A percentile compares a stretch with the other conserved stretches of the same genome.
Conservation (phyloP, 2,888 invertebrate genomes). For the Phalera bucephala region DNA sequence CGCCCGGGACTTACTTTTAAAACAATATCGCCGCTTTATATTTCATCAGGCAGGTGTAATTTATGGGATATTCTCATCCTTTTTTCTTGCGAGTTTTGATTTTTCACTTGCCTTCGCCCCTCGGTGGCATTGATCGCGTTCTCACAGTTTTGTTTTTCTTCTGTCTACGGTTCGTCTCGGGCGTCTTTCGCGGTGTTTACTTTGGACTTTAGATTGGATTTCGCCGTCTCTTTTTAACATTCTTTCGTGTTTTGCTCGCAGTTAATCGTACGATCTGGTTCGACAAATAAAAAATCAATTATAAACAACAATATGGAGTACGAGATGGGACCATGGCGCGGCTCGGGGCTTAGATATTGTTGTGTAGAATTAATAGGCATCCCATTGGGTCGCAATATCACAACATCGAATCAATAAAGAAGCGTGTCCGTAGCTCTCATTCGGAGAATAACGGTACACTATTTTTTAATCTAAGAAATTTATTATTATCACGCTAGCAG, state of each 20-base stretch:
- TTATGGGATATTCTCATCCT: slow-evolving; percentile 61
- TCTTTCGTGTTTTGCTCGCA: slow-evolving; percentile 44
- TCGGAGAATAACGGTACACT: slow-evolving; percentile 59
- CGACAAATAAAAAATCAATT: slow-evolving; percentile 66
- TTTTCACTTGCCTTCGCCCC: slow-evolving; percentile 55
- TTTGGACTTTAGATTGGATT: slow-evolving; percentile 71
- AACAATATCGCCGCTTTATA: slow-evolving; percentile 75
- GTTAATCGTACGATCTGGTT: slow-evolving; percentile 52
- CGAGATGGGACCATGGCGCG: slow-evolving; percentile 59
- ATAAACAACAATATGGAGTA: slow-evolving; percentile 62
- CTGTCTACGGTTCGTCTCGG: slow-evolving; percentile 69
- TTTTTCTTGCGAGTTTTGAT: slow-evolving; percentile 57
- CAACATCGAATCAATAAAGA: slow-evolving; percentile 69
- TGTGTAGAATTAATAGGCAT: slow-evolving; percentile 65
- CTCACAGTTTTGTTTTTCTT: slow-evolving; percentile 73
- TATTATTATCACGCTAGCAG: slow-evolving; percentile 35
- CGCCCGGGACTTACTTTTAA: slow-evolving; percentile 71
- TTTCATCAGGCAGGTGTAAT: slow-evolving; percentile 76
- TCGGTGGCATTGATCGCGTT: slow-evolving; percentile 62
- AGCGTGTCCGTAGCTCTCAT: slow-evolving; percentile 58
- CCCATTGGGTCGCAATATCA: slow-evolving; percentile 64
- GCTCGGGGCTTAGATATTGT: slow-evolving; percentile 59
- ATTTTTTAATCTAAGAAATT: slow-evolving; percentile 50
- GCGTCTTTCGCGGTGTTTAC: slow-evolving; percentile 65
- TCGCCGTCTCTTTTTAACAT: slow-evolving; percentile 53